A percentile compares a stretch with the other conserved stretches of the same genome.
Evolutionary conservation across 2,888 invertebrate genomes (phyloP).

Genomic region (Heliconius erato): DNA sequence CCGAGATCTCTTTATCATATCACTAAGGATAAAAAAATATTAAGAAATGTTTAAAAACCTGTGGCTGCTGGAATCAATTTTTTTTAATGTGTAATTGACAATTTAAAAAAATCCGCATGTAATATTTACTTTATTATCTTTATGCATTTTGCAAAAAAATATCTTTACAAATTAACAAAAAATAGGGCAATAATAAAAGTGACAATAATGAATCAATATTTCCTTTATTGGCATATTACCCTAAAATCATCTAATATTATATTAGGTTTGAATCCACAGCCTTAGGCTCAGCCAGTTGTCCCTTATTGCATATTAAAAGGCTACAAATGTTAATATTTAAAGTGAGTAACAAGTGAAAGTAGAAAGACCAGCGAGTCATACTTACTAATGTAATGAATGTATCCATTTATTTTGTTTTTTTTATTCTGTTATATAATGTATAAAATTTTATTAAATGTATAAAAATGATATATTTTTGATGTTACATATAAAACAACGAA

Average conservation of each 20-base stretch:
- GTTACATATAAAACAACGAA: not conserved
- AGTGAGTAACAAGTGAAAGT: constrained; percentile 11
- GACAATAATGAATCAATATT: not conserved
- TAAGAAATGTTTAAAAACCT: no score
- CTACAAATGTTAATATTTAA: not conserved
- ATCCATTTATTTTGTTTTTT: not conserved
- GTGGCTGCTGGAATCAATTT: no score
- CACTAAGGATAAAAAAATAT: no score
- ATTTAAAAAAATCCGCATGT: no score
- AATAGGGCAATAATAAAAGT: no score
- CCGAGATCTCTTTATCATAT: no score
- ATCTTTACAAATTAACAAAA: no score
- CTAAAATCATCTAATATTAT: not conserved
- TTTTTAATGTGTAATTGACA: no score
- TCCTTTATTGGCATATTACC: not conserved
- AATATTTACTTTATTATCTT: no score
- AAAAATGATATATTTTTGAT: not conserved
- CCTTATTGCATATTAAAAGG: not conserved
- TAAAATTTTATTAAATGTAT: not conserved
- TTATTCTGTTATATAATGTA: not conserved
- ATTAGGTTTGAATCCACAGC: not conserved
- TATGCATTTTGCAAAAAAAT: no score
- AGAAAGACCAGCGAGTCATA: constrained; percentile 9
- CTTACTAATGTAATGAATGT: constrained; percentile 7
- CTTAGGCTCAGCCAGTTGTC: not conserved